Evolutionary conservation across 2,113 vertebrate species (phyloP).

Genomic region (Brachyhypopomus gauderio): DNA sequence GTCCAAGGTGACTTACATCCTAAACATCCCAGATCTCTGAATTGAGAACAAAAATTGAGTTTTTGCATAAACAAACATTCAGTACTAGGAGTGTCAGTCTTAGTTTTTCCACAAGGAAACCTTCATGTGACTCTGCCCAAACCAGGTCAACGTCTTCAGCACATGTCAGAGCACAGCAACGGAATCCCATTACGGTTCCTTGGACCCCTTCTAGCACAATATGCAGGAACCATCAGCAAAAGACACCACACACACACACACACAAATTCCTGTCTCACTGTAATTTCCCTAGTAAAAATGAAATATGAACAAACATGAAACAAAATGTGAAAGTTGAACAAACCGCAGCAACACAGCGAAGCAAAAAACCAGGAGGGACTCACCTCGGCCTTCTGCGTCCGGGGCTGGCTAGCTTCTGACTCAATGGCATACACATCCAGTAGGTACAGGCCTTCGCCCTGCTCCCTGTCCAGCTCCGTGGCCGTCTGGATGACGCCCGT

Average conservation of each 20-base stretch:
- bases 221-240: constrained; percentile 41
- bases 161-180: constrained; percentile 50
- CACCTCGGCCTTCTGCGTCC: constrained; percentile 93
- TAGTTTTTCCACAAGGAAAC: constrained; percentile 38
- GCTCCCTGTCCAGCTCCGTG: constrained; percentile 91
- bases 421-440: constrained; percentile 97
- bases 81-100: no score
- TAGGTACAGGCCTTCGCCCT: constrained; percentile 88
- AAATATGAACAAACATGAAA: not conserved
- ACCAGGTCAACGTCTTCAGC: constrained; percentile 62
- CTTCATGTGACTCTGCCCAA: constrained; percentile 63
- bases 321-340: not conserved
- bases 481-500: constrained; percentile 91
- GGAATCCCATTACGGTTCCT: constrained; percentile 57
- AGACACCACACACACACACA: constrained; percentile 40
- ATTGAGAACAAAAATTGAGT: constrained; percentile 43
- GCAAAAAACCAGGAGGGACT: constrained; percentile 60
- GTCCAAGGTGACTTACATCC: constrained; percentile 60
- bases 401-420: constrained; percentile 81
- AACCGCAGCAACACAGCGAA: constrained; percentile 13
- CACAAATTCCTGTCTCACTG: not conserved
- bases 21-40: constrained; percentile 53
- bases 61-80: constrained; percentile 47
- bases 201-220: constrained; percentile 51
- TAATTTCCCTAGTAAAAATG: not conserved